Percentiles rank a stretch among this genome's conserved stretches.
phyloP scores from a whole-genome alignment of 2,113 vertebrate genomes.

The Amphiprion ocellaris region DNA sequence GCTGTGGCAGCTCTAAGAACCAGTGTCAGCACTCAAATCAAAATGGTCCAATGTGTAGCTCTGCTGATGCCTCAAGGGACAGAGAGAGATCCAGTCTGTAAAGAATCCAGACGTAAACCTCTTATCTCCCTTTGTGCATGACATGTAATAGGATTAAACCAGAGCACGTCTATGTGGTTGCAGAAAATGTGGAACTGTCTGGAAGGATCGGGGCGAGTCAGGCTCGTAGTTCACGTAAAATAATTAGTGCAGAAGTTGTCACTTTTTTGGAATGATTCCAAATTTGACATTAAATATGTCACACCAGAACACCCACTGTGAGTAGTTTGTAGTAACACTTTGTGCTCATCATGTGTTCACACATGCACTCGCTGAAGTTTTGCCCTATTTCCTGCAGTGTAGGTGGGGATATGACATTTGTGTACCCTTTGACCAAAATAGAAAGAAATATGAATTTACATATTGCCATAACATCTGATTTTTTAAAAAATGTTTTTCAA shows the following conservation, averaged over 20 bases:
- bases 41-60: slow-evolving; percentile 20
- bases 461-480: too few species aligned
- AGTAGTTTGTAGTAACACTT: not conserved
- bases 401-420: slow-evolving; percentile 22
- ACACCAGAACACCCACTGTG: not conserved
- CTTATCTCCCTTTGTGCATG: slow-evolving; percentile 79
- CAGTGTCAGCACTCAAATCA: not conserved
- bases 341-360: too few species aligned
- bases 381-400: slow-evolving; percentile 8
- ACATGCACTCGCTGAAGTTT: not conserved
- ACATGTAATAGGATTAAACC: slow-evolving; percentile 84
- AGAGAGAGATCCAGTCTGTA: slow-evolving; percentile 40
- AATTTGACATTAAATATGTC: not conserved
- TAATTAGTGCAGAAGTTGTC: not conserved
- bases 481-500: too few species aligned
- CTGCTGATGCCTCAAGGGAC: slow-evolving; percentile 3
- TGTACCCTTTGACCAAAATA: not conserved
- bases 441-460: not conserved
- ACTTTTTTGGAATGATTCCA: not conserved
- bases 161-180: slow-evolving; percentile 50
- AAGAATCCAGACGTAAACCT: slow-evolving; percentile 77
- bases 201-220: slow-evolving; percentile 50
- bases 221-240: not conserved
- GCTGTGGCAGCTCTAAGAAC: not conserved
- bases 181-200: slow-evolving; percentile 57